Evolutionary conservation across 1,140 invertebrate genomes (phyloP).

Genomic region (Lordiphosa clarofinis): DNA sequence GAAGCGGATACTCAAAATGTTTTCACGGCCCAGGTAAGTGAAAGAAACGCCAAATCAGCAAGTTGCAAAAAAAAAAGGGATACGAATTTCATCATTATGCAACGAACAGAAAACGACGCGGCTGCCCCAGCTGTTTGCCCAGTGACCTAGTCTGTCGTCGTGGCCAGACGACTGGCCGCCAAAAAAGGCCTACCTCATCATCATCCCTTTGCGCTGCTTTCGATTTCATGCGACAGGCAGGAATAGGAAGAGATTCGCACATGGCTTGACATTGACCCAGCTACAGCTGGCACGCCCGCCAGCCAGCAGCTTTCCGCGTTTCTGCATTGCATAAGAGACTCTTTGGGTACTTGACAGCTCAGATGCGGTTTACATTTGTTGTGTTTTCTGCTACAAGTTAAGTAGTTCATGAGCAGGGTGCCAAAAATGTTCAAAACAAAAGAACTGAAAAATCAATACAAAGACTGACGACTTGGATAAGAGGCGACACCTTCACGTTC

Average conservation of each 20-base stretch:
- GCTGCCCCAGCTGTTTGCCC: constrained; percentile 50
- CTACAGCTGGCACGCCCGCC: constrained; percentile 4
- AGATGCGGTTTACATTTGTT: constrained; percentile 11
- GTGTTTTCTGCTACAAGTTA: neutral
- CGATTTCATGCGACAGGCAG: constrained; percentile 39
- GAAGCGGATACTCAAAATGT: constrained; percentile 49
- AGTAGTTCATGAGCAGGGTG: constrained; percentile 1
- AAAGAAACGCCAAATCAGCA: constrained; percentile 7
- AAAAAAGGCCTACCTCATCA: constrained; percentile 18
- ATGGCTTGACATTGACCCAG: constrained; percentile 63
- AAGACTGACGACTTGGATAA: constrained; percentile 12
- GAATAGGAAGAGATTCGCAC: constrained; percentile 39
- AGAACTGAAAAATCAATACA: constrained; percentile 56
- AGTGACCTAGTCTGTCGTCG: constrained; percentile 37
- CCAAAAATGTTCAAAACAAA: constrained; percentile 35
- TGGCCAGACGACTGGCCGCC: constrained; percentile 51
- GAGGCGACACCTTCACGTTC: constrained; percentile 57
- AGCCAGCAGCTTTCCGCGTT: constrained; percentile 2
- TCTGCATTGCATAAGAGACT: constrained; percentile 28
- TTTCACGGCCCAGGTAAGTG: constrained; percentile 70
- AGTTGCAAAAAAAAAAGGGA: constrained; percentile 13
- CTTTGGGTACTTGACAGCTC: constrained; percentile 8
- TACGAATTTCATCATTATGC: constrained; percentile 24
- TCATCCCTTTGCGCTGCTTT: constrained; percentile 49
- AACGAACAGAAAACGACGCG: constrained; percentile 18